These are phyloP conservation scores for Chelonus formosanus DNA, from an alignment of 2,888 invertebrate species.

Conservation along the genomic window DNA sequence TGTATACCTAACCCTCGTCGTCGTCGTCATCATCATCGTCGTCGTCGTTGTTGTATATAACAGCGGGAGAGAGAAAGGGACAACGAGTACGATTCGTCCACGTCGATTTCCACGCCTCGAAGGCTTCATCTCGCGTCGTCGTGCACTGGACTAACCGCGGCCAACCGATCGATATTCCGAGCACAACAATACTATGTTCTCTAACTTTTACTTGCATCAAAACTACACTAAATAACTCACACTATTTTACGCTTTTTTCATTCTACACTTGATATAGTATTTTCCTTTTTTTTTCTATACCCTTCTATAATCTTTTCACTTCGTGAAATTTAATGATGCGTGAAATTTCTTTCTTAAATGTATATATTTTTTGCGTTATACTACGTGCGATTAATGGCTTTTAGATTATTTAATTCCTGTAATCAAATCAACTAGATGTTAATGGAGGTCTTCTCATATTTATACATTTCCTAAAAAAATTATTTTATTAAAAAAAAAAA, in stretches of 20 bases:
- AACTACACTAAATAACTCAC: slow-evolving; percentile 1
- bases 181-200: slow-evolving; percentile 21
- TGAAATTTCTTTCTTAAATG: too few species aligned
- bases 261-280: background rate
- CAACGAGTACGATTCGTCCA: slow-evolving; percentile 23
- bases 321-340: too few species aligned
- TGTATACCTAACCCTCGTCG: slow-evolving; percentile 18
- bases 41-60: slow-evolving; percentile 10
- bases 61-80: slow-evolving; percentile 12
- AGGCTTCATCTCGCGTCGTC: slow-evolving; percentile 30
- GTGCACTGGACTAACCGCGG: slow-evolving; percentile 26
- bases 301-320: too few species aligned
- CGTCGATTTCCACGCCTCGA: slow-evolving; percentile 35
- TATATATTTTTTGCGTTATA: too few species aligned
- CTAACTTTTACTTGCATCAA: slow-evolving; percentile 6
- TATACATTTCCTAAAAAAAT: too few species aligned
- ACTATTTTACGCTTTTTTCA: background rate
- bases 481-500: too few species aligned
- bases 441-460: too few species aligned
- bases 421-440: too few species aligned
- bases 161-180: slow-evolving; percentile 31
- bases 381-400: too few species aligned
- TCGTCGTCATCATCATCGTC: background rate
- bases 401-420: too few species aligned
- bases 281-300: background rate